Conservation (phyloP, 2,797 vertebrate species). For the Molossus molossus region DNA sequence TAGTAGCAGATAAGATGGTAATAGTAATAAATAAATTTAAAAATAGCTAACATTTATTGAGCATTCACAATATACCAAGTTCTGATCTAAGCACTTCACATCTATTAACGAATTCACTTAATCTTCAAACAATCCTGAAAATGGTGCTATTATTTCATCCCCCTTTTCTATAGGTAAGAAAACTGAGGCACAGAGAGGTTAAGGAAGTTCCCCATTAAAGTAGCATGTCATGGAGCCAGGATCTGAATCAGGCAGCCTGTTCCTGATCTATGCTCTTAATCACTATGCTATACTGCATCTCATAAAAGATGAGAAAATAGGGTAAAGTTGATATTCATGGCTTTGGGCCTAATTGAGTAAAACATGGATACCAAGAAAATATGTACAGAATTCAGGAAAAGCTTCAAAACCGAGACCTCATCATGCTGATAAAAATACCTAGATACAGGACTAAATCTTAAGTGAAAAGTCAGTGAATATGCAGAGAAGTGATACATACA, state of each 20-base stretch:
- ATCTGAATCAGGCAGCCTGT: neutral
- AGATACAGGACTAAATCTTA: neutral
- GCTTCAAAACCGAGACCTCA: constrained; percentile 21
- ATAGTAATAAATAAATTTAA: neutral
- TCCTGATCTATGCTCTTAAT: neutral
- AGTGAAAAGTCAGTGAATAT: neutral
- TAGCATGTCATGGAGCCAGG: neutral
- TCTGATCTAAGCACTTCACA: constrained; percentile 53
- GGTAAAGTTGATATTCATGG: neutral
- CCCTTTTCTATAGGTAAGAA: neutral
- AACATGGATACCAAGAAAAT: neutral
- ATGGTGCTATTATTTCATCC: neutral
- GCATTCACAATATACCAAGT: neutral
- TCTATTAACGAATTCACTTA: constrained; percentile 46
- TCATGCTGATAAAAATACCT: neutral
- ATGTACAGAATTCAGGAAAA: neutral
- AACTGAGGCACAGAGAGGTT: neutral
- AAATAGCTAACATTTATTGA: constrained; percentile 48
- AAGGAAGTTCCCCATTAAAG: neutral
- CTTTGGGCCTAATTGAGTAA: neutral
- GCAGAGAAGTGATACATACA: neutral
- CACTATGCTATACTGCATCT: neutral
- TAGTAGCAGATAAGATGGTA: neutral
- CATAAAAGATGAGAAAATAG: neutral
- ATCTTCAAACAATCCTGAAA: neutral